These are phyloP conservation scores for Pelobates cultripes DNA, from an alignment of 2,797 vertebrate species.

Conservation along the genomic window DNA sequence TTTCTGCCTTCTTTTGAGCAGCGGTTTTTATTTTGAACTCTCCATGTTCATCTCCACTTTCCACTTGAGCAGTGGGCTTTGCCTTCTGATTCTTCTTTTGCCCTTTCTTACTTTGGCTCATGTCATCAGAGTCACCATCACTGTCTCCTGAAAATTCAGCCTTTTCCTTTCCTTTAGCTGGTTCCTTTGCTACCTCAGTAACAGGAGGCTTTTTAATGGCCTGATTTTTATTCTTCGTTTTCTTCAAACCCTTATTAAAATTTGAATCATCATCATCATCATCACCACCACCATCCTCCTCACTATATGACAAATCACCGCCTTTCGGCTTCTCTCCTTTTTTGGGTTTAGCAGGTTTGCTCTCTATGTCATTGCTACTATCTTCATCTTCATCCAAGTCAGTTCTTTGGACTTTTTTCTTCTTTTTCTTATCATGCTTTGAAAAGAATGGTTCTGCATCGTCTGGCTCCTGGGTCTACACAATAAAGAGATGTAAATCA, in stretches of 20 bases:
- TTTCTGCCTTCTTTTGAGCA: conserved; percentile 97
- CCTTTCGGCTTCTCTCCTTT: conserved; percentile 68
- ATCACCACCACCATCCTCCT: conserved; percentile 60
- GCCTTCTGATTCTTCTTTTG: conserved; percentile 82
- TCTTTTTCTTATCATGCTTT: conserved; percentile 88
- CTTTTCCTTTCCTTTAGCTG: conserved; percentile 60
- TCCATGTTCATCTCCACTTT: conserved; percentile 77
- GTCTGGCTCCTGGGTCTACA: conserved; percentile 73
- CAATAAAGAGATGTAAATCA: conserved; percentile 29
- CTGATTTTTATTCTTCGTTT: conserved; percentile 77
- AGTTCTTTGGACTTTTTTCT: conserved; percentile 84
- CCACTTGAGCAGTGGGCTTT: conserved; percentile 71
- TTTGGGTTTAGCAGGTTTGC: conserved; percentile 76
- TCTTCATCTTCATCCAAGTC: conserved; percentile 84
- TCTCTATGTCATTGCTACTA: conserved; percentile 76
- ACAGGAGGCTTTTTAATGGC: conserved; percentile 66
- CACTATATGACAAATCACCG: conserved; percentile 74
- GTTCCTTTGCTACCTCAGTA: conserved; percentile 75
- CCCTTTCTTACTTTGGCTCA: conserved; percentile 73
- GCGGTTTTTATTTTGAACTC: conserved; percentile 92
- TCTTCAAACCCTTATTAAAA: conserved; percentile 61
- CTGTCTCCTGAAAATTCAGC: conserved; percentile 68
- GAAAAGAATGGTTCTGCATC: conserved; percentile 72
- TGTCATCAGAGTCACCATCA: conserved; percentile 79
- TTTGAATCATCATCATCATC: conserved; percentile 63